Percentiles rank a stretch among this genome's conserved stretches.
phyloP scores from a whole-genome alignment of 2,888 invertebrate species.

The Clanis bilineata region DNA sequence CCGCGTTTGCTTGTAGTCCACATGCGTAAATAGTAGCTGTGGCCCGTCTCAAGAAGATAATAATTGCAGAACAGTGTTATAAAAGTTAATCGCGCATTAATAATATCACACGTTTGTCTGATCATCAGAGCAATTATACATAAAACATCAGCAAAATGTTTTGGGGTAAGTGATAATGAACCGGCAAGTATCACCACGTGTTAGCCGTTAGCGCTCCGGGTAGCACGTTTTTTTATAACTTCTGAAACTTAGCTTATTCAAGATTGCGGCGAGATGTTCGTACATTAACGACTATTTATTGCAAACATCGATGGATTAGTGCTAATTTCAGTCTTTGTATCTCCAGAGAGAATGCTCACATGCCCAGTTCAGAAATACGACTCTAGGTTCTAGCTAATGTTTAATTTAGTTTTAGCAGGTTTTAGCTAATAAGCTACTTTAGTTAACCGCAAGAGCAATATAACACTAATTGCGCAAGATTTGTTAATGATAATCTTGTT shows the following conservation, averaged over 20 bases:
- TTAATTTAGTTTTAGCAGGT: too few relatives aligned
- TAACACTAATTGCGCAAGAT: too few relatives aligned
- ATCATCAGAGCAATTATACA: slow-evolving; percentile 22
- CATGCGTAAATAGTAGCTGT: slow-evolving; percentile 21
- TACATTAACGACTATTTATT: not conserved
- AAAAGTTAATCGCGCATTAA: not conserved
- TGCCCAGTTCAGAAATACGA: not conserved
- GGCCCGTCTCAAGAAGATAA: not conserved
- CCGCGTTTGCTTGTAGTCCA: slow-evolving; percentile 35
- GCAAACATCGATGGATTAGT: not conserved
- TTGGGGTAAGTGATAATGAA: slow-evolving; percentile 67
- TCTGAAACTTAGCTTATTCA: not conserved
- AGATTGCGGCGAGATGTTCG: not conserved
- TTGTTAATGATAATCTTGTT: too few relatives aligned
- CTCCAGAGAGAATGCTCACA: not conserved
- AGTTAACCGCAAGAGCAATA: too few relatives aligned
- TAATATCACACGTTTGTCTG: slow-evolving; percentile 16
- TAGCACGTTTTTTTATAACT: slow-evolving; percentile 1
- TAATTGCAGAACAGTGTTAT: not conserved
- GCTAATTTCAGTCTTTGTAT: too few relatives aligned
- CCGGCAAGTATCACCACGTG: slow-evolving; percentile 63
- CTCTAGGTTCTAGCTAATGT: too few relatives aligned
- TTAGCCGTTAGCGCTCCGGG: slow-evolving; percentile 32
- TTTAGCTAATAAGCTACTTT: too few relatives aligned
- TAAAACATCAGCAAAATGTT: slow-evolving; percentile 58